Conservation (phyloP, 2,797 vertebrate species). For the Rhinophrynus dorsalis region DNA sequence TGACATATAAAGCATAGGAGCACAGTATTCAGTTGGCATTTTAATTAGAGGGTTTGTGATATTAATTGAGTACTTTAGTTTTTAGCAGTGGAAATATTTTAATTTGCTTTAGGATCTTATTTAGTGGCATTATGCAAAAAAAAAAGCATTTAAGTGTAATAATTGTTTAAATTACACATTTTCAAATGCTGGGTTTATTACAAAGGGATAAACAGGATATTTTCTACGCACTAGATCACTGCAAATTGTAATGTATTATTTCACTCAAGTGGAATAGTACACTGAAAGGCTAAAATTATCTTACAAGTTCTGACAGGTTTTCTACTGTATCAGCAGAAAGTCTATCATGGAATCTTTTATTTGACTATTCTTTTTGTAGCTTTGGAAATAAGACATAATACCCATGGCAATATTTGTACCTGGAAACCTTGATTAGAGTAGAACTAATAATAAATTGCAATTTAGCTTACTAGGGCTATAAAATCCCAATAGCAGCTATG, state of each 20-base stretch:
- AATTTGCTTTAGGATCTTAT: neutral
- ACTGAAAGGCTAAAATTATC: neutral
- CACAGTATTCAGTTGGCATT: neutral
- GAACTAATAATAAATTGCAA: no score
- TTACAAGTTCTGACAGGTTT: neutral
- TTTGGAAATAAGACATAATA: no score
- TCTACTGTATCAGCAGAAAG: neutral
- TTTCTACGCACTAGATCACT: neutral
- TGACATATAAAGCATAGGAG: neutral
- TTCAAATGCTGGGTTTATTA: neutral
- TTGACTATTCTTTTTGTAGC: no score
- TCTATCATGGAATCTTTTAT: no score
- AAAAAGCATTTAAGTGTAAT: constrained; percentile 2
- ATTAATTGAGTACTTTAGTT: neutral
- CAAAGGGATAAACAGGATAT: neutral
- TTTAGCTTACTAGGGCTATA: no score
- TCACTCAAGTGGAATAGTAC: neutral
- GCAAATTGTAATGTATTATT: neutral
- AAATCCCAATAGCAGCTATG: no score
- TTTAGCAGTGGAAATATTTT: constrained; percentile 2
- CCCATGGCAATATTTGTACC: no score
- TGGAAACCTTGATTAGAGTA: no score
- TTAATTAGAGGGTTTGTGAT: neutral
- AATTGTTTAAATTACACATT: constrained; percentile 3
- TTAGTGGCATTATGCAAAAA: neutral